Evolutionary conservation across 2,797 vertebrate genomes (phyloP).

Genomic region (Acanthis flammea): DNA sequence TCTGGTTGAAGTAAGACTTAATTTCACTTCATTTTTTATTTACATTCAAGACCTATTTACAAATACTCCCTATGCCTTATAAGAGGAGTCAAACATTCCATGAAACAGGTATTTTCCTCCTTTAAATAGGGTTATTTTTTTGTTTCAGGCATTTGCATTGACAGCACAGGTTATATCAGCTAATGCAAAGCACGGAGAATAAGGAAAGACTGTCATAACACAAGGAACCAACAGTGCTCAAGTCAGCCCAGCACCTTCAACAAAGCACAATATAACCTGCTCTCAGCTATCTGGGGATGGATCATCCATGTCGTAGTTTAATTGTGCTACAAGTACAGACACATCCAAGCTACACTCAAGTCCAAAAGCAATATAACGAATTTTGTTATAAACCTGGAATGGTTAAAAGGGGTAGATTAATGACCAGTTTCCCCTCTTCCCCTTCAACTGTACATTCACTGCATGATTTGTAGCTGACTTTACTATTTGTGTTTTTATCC

Average conservation of each 20-base stretch:
- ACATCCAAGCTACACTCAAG: neutral
- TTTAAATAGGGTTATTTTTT: conserved; percentile 21
- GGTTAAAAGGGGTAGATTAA: neutral
- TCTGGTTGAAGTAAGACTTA: neutral
- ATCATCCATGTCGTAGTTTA: neutral
- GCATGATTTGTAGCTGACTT: neutral
- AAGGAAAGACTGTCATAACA: neutral
- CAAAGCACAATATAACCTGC: neutral
- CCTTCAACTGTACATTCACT: neutral
- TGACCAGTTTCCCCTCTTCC: neutral
- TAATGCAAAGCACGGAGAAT: neutral
- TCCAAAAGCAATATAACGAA: neutral
- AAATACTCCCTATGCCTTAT: neutral
- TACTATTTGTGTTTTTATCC: neutral
- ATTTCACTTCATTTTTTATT: neutral
- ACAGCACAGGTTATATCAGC: neutral
- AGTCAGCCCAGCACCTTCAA: neutral
- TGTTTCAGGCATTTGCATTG: neutral
- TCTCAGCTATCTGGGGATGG: neutral
- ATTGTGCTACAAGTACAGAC: neutral
- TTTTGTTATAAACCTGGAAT: neutral
- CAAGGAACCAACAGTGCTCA: neutral
- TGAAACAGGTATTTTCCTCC: neutral
- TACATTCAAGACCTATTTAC: neutral
- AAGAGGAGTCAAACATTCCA: neutral